phyloP scores from a whole-genome alignment of 2,797 vertebrate genomes.

The Borostomias antarcticus region DNA sequence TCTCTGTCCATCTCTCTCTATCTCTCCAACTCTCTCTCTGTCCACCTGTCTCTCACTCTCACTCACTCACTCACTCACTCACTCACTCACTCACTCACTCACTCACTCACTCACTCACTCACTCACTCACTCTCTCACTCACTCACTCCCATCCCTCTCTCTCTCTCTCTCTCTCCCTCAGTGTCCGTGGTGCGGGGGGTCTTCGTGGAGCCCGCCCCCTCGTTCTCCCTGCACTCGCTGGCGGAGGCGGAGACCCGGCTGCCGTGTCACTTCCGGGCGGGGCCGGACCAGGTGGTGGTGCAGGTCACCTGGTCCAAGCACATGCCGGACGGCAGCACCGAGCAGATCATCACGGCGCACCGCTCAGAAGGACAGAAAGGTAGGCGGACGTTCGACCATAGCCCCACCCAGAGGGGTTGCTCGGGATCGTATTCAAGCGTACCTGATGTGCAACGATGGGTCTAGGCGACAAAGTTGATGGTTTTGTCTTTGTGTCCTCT shows the following conservation, averaged over 20 bases:
- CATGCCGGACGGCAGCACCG: slow-evolving; percentile 34
- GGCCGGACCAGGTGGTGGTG: slow-evolving; percentile 33
- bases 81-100: neutral
- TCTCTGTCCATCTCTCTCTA: neutral
- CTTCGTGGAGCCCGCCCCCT: slow-evolving; percentile 46
- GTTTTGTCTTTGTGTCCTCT: no score
- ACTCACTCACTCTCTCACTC: neutral
- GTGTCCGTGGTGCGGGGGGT: slow-evolving; percentile 44
- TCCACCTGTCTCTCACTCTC: neutral
- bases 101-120: neutral
- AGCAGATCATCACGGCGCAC: slow-evolving; percentile 71
- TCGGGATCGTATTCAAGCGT: no score
- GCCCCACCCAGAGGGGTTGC: no score
- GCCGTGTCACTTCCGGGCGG: slow-evolving; percentile 76
- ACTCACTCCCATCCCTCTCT: neutral
- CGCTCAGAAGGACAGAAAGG: slow-evolving; percentile 54
- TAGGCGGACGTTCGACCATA: no score
- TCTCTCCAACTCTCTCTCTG: neutral
- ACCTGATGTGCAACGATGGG: no score
- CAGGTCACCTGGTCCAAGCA: slow-evolving; percentile 86
- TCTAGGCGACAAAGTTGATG: no score
- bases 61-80: neutral
- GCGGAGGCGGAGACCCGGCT: slow-evolving; percentile 70
- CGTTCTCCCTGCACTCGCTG: slow-evolving; percentile 39
- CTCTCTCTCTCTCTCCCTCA: neutral